Conservation (phyloP, 2,888 invertebrate species). For the Timema cristinae region DNA sequence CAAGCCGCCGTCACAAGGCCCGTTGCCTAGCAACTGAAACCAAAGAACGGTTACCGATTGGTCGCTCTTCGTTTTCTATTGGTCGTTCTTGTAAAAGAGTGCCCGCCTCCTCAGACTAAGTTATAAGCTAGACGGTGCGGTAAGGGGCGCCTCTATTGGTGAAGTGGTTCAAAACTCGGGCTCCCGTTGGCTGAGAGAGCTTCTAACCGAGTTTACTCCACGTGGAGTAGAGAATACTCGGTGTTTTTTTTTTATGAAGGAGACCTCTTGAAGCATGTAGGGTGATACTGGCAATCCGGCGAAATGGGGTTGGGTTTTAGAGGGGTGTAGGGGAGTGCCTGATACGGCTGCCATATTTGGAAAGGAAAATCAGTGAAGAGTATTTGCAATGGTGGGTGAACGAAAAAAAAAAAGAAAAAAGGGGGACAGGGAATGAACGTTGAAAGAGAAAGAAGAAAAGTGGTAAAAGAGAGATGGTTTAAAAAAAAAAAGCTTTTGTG, state of each 20-base stretch:
- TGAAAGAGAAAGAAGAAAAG: neutral
- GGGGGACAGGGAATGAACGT: neutral
- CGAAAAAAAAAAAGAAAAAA: conserved; percentile 12
- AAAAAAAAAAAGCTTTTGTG: conserved; percentile 30
- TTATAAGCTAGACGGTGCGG: conserved; percentile 25
- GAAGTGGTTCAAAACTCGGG: conserved; percentile 30
- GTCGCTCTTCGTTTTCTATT: conserved; percentile 30
- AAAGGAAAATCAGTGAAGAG: conserved; percentile 40
- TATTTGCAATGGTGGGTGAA: conserved; percentile 33
- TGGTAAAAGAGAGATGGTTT: conserved; percentile 22
- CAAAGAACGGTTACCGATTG: conserved; percentile 32
- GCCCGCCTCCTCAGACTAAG: conserved; percentile 27
- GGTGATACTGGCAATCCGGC: conserved; percentile 33
- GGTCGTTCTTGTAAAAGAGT: conserved; percentile 30
- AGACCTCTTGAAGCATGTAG: conserved; percentile 24
- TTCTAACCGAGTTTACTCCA: conserved; percentile 26
- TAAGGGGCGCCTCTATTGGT: conserved; percentile 27
- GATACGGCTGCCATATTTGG: conserved; percentile 39
- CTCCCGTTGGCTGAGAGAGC: conserved; percentile 29
- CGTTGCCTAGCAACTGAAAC: conserved; percentile 34
- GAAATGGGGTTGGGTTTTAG: conserved; percentile 16
- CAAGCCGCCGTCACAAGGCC: conserved; percentile 21
- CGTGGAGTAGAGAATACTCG: conserved; percentile 31
- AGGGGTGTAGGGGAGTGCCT: conserved; percentile 21
- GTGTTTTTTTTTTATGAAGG: conserved; percentile 22